A percentile compares a stretch with the other conserved stretches of the same genome.
Conservation (phyloP, 2,113 vertebrate species). For the Aplodontia rufa region DNA sequence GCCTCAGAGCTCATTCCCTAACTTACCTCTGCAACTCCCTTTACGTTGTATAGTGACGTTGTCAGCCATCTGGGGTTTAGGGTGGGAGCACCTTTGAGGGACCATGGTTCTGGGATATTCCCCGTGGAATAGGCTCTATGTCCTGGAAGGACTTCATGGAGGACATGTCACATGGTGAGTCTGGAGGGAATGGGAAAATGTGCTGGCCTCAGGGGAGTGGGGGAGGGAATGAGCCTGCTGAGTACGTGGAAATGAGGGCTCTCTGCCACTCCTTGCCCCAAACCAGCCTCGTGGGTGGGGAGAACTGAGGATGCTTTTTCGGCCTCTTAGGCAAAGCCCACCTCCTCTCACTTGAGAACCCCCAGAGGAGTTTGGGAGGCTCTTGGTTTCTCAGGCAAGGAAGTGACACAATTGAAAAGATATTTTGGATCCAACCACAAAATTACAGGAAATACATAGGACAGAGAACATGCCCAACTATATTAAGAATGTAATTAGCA, state of each 20-base stretch:
- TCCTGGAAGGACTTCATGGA: not conserved
- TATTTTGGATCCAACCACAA: not conserved
- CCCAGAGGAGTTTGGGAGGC: not conserved
- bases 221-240: too few relatives aligned
- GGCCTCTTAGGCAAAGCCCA: not conserved
- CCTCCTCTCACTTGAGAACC: not conserved
- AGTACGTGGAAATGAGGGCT: fast-evolving
- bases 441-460: not conserved
- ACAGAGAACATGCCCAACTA: not conserved
- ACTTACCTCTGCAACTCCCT: not conserved
- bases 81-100: not conserved
- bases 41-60: not conserved
- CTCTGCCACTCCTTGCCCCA: not conserved
- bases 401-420: not conserved
- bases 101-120: not conserved
- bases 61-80: not conserved
- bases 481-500: not conserved
- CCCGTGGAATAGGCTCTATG: not conserved
- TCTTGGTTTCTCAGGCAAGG: not conserved
- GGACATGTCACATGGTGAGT: not conserved
- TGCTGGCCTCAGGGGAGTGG: not conserved
- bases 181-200: too few relatives aligned
- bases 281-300: not conserved
- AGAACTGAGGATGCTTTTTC: not conserved
- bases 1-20: not conserved